Percentiles rank a stretch among this genome's conserved stretches.
Conservation (phyloP, 1,140 invertebrate genomes). For the Lycorma delicatula region DNA sequence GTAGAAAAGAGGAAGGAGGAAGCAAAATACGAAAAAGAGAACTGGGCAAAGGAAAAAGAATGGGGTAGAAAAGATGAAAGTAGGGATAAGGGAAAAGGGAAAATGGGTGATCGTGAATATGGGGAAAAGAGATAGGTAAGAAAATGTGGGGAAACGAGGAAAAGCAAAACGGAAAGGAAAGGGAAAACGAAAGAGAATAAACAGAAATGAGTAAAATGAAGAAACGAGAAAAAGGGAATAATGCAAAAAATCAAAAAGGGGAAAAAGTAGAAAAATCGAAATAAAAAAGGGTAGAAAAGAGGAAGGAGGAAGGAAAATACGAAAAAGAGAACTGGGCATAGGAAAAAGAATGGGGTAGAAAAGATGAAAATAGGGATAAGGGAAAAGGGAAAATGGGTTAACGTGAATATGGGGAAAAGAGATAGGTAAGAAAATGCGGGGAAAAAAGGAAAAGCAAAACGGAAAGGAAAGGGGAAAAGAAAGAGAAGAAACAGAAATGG, state of each 20-base stretch:
- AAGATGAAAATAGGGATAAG: neutral
- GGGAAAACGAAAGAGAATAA: neutral
- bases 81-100: no score
- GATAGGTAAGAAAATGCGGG: neutral
- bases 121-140: neutral
- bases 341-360: neutral
- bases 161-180: neutral
- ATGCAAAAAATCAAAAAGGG: neutral
- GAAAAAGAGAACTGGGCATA: neutral
- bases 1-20: neutral
- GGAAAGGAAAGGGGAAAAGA: neutral
- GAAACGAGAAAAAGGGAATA: neutral
- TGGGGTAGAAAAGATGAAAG: neutral
- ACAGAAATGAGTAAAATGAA: constrained; percentile 1
- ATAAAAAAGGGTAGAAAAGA: neutral
- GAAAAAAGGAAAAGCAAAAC: neutral
- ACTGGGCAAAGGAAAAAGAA: neutral
- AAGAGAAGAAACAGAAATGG: constrained; percentile 5
- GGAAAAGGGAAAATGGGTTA: neutral
- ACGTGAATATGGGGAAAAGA: neutral
- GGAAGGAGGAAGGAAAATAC: neutral
- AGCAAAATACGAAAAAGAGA: neutral
- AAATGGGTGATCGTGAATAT: neutral
- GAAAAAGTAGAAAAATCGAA: neutral
- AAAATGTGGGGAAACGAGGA: neutral